phyloP scores from a whole-genome alignment of 1,140 invertebrate genomes.

The Rhagoletis zephyria region DNA sequence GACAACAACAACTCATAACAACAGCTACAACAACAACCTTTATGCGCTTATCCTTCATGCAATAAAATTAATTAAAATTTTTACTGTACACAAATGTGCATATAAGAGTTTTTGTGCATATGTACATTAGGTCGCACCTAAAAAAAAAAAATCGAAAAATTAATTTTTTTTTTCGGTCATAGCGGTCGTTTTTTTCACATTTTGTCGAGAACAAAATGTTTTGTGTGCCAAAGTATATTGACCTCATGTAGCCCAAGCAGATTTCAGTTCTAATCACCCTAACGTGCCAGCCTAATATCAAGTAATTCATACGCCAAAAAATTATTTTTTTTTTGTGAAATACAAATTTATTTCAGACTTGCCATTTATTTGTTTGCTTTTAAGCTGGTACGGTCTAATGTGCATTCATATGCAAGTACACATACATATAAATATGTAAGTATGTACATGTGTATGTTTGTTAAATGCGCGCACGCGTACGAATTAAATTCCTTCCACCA shows the following conservation, averaged over 20 bases:
- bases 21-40: background rate
- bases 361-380: no score
- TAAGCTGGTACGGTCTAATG: no score
- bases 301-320: no score
- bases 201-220: no score
- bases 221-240: no score
- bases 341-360: no score
- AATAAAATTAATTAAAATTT: conserved; percentile 9
- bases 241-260: no score
- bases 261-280: no score
- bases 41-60: background rate
- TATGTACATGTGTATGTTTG: background rate
- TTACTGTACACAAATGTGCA: background rate
- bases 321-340: no score
- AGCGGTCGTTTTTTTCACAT: no score
- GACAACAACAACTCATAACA: background rate
- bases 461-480: conserved; percentile 45
- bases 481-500: conserved; percentile 29
- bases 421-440: background rate
- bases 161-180: background rate
- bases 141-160: background rate
- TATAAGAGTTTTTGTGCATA: background rate
- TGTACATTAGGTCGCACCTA: background rate
- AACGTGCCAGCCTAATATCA: no score
- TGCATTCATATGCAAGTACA: background rate